These are phyloP conservation scores for Eulimnadia texana DNA, from an alignment of 1,140 invertebrate species.

Conservation along the genomic window DNA sequence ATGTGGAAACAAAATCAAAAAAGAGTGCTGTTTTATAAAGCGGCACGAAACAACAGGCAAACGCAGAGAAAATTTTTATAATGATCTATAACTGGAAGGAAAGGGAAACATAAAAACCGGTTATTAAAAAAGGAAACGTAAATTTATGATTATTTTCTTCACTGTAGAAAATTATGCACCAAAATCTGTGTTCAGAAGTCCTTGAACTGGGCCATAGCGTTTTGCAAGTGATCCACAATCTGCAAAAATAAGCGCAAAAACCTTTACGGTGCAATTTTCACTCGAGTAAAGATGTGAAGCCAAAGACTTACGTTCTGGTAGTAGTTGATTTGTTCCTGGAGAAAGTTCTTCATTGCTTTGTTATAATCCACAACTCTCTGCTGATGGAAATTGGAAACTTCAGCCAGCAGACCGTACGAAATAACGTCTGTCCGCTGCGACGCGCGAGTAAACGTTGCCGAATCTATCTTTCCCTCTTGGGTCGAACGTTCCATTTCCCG, in stretches of 20 bases:
- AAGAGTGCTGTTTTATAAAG: too few species aligned
- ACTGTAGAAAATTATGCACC: too few species aligned
- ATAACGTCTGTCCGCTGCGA: slow-evolving; percentile 71
- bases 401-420: slow-evolving; percentile 79
- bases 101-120: too few species aligned
- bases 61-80: too few species aligned
- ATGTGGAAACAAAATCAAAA: too few species aligned
- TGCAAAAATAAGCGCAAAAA: background rate
- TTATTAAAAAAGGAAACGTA: too few species aligned
- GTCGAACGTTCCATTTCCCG: slow-evolving; percentile 71
- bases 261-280: background rate
- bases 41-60: too few species aligned
- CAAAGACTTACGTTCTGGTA: slow-evolving; percentile 51
- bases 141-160: too few species aligned
- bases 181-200: slow-evolving; percentile 5
- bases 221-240: slow-evolving; percentile 9
- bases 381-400: slow-evolving; percentile 81
- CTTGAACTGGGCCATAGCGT: slow-evolving; percentile 3
- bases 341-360: slow-evolving; percentile 65
- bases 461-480: slow-evolving; percentile 66
- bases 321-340: slow-evolving; percentile 77
- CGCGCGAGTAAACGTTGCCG: slow-evolving; percentile 60
- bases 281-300: background rate
- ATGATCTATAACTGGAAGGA: too few species aligned
- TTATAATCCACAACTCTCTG: slow-evolving; percentile 78